Percentiles rank a stretch among this genome's conserved stretches.
Evolutionary conservation across 1,140 invertebrate genomes (phyloP).

Genomic region (Ceratosolen fusciceps): DNA sequence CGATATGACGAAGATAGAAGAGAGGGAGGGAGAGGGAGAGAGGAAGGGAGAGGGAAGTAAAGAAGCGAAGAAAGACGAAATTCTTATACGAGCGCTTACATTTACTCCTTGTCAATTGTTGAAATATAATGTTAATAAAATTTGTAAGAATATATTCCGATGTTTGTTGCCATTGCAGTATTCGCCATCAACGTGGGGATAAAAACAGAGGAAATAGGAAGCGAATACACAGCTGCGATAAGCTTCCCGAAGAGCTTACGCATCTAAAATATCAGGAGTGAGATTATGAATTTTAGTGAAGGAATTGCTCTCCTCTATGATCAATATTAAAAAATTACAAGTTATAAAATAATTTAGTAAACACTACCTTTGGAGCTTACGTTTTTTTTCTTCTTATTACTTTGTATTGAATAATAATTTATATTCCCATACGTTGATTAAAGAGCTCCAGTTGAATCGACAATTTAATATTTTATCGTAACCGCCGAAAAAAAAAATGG

Average conservation of each 20-base stretch:
- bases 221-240: neutral
- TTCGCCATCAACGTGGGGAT: neutral
- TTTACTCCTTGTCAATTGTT: neutral
- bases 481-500: neutral
- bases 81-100: neutral
- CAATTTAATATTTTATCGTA: constrained; percentile 17
- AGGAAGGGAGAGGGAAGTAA: neutral
- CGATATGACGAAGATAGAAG: neutral
- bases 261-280: neutral
- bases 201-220: constrained; percentile 30
- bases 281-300: neutral
- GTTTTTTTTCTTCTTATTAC: too few species aligned
- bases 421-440: neutral
- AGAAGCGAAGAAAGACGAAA: neutral
- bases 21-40: neutral
- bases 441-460: neutral
- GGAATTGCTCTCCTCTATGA: too few species aligned
- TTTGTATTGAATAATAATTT: neutral
- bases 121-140: neutral
- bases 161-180: neutral
- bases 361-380: too few species aligned
- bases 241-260: neutral
- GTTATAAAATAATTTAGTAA: too few species aligned
- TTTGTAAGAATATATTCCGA: neutral
- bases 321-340: too few species aligned